Evolutionary conservation across 92 coral and sea anemone species (phyloP).

Genomic region (Parazoanthus darwini): DNA sequence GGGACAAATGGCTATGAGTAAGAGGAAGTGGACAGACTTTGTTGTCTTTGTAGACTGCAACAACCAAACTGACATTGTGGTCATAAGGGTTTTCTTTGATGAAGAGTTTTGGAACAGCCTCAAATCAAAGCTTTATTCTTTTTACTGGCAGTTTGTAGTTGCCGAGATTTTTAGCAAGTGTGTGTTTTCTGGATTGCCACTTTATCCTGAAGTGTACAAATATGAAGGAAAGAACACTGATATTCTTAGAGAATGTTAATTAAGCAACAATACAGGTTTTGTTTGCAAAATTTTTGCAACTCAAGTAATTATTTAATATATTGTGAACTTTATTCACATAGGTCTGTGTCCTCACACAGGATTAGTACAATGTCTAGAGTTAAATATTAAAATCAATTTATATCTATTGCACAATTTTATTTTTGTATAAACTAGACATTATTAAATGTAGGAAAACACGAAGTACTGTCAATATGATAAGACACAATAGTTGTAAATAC

Average conservation of each 20-base stretch:
- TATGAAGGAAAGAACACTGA: conserved; percentile 18
- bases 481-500: no score
- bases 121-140: conserved; percentile 18
- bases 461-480: no score
- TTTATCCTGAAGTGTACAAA: background rate
- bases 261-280: conserved; percentile 2
- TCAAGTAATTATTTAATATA: background rate
- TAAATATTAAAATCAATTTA: no score
- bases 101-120: conserved; percentile 9
- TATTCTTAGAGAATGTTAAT: background rate
- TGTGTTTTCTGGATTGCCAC: background rate
- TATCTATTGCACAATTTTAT: no score
- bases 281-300: conserved; percentile 2
- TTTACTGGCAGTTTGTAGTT: conserved; percentile 9
- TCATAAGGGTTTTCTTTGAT: background rate
- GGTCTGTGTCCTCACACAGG: no score
- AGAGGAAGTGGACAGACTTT: conserved; percentile 32
- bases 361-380: no score
- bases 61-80: conserved; percentile 26
- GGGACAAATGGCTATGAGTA: conserved; percentile 24
- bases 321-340: background rate
- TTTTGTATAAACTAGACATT: no score
- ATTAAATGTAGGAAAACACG: no score
- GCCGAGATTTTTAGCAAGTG: conserved; percentile 18
- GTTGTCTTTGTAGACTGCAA: conserved; percentile 15